These are phyloP conservation scores for Andrena dorsata DNA, from an alignment of 2,888 invertebrate genomes.

Conservation along the genomic window DNA sequence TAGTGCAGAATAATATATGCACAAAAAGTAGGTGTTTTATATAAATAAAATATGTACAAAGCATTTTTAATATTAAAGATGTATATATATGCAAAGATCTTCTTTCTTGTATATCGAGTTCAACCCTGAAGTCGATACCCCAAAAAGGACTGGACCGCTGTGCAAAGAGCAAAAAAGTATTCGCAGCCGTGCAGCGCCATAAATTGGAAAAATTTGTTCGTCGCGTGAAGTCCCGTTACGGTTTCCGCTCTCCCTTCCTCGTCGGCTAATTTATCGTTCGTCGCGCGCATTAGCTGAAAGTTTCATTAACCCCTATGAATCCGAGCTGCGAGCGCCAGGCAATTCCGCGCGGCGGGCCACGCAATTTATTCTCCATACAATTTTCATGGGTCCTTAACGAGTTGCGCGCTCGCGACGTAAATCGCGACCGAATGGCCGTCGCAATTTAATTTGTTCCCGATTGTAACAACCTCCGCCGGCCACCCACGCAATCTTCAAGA, in stretches of 20 bases:
- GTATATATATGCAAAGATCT: no score
- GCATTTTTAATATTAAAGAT: no score
- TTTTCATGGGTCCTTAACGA: conserved; percentile 77
- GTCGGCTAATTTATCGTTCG: conserved; percentile 45
- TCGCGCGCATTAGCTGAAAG: conserved; percentile 61
- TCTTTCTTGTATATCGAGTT: background rate
- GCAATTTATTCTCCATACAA: conserved; percentile 75
- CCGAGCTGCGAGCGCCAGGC: conserved; percentile 47
- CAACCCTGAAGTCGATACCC: background rate
- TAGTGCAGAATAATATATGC: no score
- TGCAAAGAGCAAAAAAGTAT: background rate
- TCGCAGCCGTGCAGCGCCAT: background rate
- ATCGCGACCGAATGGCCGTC: conserved; percentile 49
- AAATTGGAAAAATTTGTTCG: conserved; percentile 18
- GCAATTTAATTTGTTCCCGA: conserved; percentile 55
- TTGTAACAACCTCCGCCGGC: conserved; percentile 33
- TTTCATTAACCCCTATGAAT: conserved; percentile 71
- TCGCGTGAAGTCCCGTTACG: conserved; percentile 6
- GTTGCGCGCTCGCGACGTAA: conserved; percentile 62
- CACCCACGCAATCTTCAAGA: background rate
- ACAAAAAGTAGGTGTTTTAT: no score
- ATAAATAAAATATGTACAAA: no score
- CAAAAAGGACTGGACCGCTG: background rate
- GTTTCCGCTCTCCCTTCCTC: conserved; percentile 12
- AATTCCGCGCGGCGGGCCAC: conserved; percentile 59